phyloP scores from a whole-genome alignment of 2,888 invertebrate species.

The Atherix ibis region DNA sequence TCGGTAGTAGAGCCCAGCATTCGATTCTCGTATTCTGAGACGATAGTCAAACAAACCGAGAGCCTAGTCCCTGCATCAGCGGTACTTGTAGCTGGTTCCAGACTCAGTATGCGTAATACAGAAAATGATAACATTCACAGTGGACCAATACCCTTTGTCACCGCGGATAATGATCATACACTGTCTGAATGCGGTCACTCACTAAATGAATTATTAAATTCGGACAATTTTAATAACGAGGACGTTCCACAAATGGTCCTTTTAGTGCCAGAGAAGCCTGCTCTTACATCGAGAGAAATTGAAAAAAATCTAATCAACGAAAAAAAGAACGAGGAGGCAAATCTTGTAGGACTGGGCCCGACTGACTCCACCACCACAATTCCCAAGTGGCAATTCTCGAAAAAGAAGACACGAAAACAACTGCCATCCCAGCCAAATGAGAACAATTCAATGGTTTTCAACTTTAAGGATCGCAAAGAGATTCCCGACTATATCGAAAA shows the following conservation, averaged over 20 bases:
- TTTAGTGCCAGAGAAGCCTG: slow-evolving; percentile 9
- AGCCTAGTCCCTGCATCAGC: slow-evolving; percentile 36
- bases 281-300: slow-evolving; percentile 44
- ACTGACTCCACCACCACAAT: slow-evolving; percentile 11
- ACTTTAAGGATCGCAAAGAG: slow-evolving; percentile 70
- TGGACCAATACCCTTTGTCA: not conserved
- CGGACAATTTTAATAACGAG: slow-evolving; percentile 12
- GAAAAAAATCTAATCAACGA: slow-evolving; percentile 54
- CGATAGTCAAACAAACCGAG: slow-evolving; percentile 35
- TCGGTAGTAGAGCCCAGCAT: slow-evolving; percentile 18
- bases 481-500: slow-evolving; percentile 86
- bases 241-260: slow-evolving; percentile 5
- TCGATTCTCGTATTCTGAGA: slow-evolving; percentile 20
- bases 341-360: slow-evolving; percentile 8
- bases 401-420: slow-evolving; percentile 14
- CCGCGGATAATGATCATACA: not conserved
- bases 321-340: slow-evolving; percentile 39
- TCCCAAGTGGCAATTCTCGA: slow-evolving; percentile 13
- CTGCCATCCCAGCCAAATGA: slow-evolving; percentile 28
- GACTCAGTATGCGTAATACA: slow-evolving; percentile 2
- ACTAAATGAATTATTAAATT: slow-evolving; percentile 10
- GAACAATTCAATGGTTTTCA: slow-evolving; percentile 67
- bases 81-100: too few relatives aligned
- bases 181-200: not conserved
- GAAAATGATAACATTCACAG: slow-evolving; percentile 3